phyloP scores from a whole-genome alignment of 2,113 vertebrate species.

The Pollachius pollachius region DNA sequence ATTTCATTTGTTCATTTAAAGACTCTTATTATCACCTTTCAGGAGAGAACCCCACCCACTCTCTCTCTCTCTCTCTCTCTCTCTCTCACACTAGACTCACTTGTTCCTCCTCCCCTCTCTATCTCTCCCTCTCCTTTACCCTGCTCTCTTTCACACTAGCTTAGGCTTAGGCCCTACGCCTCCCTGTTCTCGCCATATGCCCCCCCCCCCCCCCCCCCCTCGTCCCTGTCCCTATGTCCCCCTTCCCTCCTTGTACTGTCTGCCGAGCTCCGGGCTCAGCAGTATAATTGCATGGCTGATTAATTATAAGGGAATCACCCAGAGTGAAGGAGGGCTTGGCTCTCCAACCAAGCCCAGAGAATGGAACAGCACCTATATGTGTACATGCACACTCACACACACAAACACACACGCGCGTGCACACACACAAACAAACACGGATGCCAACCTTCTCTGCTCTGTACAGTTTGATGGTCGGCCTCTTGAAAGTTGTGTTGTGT shows the following conservation, averaged over 20 bases:
- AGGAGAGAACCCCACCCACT: constrained; percentile 48
- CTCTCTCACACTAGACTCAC: neutral
- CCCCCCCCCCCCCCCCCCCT: constrained; percentile 23
- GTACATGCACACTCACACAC: constrained; percentile 11
- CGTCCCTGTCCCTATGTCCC: neutral
- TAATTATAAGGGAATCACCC: constrained; percentile 71
- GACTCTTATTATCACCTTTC: constrained; percentile 74
- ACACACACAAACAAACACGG: neutral
- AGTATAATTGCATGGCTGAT: constrained; percentile 69
- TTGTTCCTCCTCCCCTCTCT: neutral
- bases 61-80: constrained; percentile 26
- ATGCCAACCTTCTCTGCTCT: neutral
- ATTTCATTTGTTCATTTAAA: constrained; percentile 72
- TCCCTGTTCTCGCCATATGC: neutral
- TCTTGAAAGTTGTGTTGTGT: neutral
- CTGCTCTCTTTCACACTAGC: too few relatives aligned
- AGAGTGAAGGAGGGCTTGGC: constrained; percentile 62
- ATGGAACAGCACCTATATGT: constrained; percentile 34
- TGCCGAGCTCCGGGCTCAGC: constrained; percentile 40
- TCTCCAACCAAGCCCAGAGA: constrained; percentile 48
- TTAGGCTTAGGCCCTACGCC: neutral
- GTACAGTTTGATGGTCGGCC: constrained; percentile 1
- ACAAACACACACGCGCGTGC: constrained; percentile 6
- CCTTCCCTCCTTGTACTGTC: constrained; percentile 4
- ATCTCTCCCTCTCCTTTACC: neutral